Percentiles rank a stretch among this genome's conserved stretches.
Evolutionary conservation across 2,797 vertebrate species (phyloP).

Genomic region (Rhinichthys osculus): DNA sequence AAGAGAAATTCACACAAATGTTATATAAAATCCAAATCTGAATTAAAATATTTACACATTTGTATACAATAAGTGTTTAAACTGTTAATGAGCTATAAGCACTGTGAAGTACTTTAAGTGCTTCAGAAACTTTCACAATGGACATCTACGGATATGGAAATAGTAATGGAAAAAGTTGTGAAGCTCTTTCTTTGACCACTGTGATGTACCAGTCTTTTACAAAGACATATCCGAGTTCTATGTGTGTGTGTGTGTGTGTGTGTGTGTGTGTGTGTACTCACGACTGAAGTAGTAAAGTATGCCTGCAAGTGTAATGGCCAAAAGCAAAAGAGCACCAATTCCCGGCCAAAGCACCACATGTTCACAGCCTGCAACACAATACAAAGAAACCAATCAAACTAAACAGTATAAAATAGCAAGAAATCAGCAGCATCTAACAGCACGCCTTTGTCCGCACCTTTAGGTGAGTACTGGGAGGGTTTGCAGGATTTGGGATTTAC

Average conservation of each 20-base stretch:
- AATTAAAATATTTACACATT: not conserved
- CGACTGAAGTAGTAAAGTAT: slow-evolving; percentile 77
- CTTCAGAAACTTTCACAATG: not conserved
- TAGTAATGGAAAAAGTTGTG: not conserved
- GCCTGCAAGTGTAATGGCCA: slow-evolving; percentile 65
- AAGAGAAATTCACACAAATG: not conserved
- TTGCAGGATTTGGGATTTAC: not conserved
- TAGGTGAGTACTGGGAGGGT: not conserved
- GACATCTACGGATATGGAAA: not conserved
- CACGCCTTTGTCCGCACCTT: not conserved
- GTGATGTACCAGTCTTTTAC: not conserved
- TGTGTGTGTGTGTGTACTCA: slow-evolving; percentile 64
- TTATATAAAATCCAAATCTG: not conserved
- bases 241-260: not conserved
- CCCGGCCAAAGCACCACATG: slow-evolving; percentile 67
- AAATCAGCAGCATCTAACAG: not conserved
- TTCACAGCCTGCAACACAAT: slow-evolving; percentile 60
- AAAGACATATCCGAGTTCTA: not conserved
- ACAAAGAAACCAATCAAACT: slow-evolving; percentile 26
- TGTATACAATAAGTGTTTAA: not conserved
- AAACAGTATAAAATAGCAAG: not conserved
- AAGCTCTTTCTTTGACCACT: not conserved
- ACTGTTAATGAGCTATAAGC: not conserved
- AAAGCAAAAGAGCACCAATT: slow-evolving; percentile 58
- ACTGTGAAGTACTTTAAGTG: not conserved